These are phyloP conservation scores for Blastomussa wellsi DNA, from an alignment of 92 coral and sea anemone genomes.

Conservation along the genomic window DNA sequence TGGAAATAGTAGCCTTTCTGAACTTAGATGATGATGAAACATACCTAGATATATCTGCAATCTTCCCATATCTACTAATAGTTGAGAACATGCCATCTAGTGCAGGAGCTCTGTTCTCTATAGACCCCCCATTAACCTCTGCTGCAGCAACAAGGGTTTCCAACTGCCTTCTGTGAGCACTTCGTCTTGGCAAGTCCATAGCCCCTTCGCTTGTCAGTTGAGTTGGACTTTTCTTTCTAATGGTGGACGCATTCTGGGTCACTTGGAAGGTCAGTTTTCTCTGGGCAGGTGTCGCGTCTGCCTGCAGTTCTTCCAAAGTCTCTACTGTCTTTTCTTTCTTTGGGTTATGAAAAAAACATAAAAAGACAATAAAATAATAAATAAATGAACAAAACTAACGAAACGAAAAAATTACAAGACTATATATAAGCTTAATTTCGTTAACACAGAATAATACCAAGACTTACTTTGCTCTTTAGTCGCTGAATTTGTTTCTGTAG, in stretches of 20 bases:
- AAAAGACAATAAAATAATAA: not conserved
- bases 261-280: slow-evolving; percentile 12
- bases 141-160: slow-evolving; percentile 68
- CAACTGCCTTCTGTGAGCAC: slow-evolving; percentile 61
- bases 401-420: not conserved
- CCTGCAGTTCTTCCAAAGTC: slow-evolving; percentile 1
- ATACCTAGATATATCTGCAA: slow-evolving; percentile 36
- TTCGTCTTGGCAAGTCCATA: slow-evolving; percentile 41
- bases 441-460: not conserved
- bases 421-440: not conserved
- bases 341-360: not conserved
- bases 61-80: slow-evolving; percentile 52
- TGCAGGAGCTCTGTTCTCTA: slow-evolving; percentile 62
- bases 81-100: slow-evolving; percentile 70
- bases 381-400: not conserved
- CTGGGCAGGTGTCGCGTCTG: not conserved
- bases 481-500: slow-evolving; percentile 36
- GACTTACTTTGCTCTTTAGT: slow-evolving; percentile 33
- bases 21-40: slow-evolving; percentile 27
- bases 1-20: slow-evolving; percentile 24
- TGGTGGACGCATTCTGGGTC: slow-evolving; percentile 41
- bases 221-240: slow-evolving; percentile 50
- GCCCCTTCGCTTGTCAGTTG: slow-evolving; percentile 42
- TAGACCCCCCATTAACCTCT: slow-evolving; percentile 65
- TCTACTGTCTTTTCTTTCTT: not conserved